Evolutionary conservation across 1,140 invertebrate genomes (phyloP), one percentile per base, ranked within the genome.

Genomic region (Cephus cinctus): DNA sequence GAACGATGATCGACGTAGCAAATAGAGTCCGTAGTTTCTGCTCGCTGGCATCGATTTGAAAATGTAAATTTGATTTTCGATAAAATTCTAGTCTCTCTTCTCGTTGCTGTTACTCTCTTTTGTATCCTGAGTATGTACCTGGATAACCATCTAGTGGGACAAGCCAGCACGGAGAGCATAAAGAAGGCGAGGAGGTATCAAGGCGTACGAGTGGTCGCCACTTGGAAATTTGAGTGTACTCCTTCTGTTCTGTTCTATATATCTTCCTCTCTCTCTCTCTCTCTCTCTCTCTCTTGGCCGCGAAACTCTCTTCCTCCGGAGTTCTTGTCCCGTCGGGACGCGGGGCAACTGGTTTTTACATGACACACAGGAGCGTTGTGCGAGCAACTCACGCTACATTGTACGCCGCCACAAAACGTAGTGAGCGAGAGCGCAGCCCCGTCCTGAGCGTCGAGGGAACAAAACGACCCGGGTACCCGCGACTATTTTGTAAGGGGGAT

Each of bases 401-500:
- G 53, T 49, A 49, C 46, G 32, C 22, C 44, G 32, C 9, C 2
- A 31, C 43, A n/a, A n/a, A n/a, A n/a, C n/a, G 44, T 34, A 53
- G 45, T 42, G 54, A 52, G 48, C 51, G 40, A 42, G 47, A 32
- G 46, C n/a, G n/a, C n/a, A n/a, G n/a, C n/a, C n/a, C n/a, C n/a
- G n/a, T n/a, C n/a, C n/a, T n/a, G n/a, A 44, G 47, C 43, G 45
- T 48, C 49, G 36, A 44, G 43, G 50, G 53, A 66, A 65, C 56
- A 57, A 58, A 60, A 54, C 54, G 57, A 59, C 59, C 51, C 50
- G 48, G 47, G 49, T 46, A 50, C 40, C 39, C 34, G 41, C 47
- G 53, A 57, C 57, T 56, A 61, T 61, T 58, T 59, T 46, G 54
- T 61, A 57, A n/a, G 60, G 54, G 61, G 57, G 56, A 59, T 62